A percentile compares a stretch with the other conserved stretches of the same genome.
phyloP scores from a whole-genome alignment of 2,888 invertebrate genomes.

The Nymphalis polychloros region DNA sequence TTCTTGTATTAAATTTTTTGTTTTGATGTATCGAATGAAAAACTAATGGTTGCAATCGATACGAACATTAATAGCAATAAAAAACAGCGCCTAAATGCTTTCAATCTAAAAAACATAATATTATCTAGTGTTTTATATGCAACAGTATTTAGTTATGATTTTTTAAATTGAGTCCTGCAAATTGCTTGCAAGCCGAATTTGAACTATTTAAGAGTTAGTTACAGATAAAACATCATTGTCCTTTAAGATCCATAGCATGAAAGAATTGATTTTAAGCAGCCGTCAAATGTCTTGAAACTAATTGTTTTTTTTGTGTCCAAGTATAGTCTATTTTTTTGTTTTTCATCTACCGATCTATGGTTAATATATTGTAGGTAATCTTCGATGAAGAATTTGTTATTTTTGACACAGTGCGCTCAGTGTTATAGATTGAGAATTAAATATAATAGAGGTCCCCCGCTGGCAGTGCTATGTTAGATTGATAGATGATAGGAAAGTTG shows the following conservation, averaged over 20 bases:
- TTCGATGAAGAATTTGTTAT: constrained; percentile 29
- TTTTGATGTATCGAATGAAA: no score
- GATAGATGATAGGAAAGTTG: constrained; percentile 69
- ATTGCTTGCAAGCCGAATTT: constrained; percentile 35
- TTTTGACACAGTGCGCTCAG: constrained; percentile 40
- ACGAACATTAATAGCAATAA: no score
- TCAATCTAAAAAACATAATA: no score
- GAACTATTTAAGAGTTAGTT: constrained; percentile 47
- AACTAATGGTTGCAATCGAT: no score
- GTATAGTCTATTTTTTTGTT: background rate
- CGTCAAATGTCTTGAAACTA: constrained; percentile 60
- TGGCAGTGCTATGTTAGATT: constrained; percentile 69
- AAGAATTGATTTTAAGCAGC: constrained; percentile 49
- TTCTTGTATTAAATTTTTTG: no score
- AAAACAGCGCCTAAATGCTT: no score
- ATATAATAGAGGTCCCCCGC: constrained; percentile 71
- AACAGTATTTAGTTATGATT: no score
- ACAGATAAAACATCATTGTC: constrained; percentile 61
- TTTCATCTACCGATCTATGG: constrained; percentile 48
- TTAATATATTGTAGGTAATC: background rate
- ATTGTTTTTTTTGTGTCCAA: constrained; percentile 63
- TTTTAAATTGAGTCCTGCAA: background rate
- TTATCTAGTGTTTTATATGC: no score
- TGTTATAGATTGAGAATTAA: constrained; percentile 44
- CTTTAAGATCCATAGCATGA: constrained; percentile 56